phyloP scores from a whole-genome alignment of 2,888 invertebrate species.

The Tetragonula carbonaria region DNA sequence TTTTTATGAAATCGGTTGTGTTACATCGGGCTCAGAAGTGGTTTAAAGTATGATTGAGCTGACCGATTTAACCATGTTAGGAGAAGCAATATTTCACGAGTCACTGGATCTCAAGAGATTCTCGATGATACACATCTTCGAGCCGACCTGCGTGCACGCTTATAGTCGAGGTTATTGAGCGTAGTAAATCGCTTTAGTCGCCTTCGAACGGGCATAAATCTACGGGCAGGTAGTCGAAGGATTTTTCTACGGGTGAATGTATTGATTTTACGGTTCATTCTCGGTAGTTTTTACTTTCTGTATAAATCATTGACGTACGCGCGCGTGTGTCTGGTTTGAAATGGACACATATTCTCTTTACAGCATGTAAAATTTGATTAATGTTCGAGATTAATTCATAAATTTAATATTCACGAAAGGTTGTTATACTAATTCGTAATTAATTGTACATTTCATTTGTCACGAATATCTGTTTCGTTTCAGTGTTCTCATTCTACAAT shows the following conservation, averaged over 20 bases:
- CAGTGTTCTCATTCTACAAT: too few species aligned
- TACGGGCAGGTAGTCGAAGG: neutral
- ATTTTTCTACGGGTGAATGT: neutral
- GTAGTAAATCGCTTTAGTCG: neutral
- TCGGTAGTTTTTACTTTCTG: neutral
- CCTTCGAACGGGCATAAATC: neutral
- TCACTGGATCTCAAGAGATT: conserved; percentile 32
- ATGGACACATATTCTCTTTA: too few species aligned
- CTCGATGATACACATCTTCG: conserved; percentile 14
- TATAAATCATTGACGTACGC: too few species aligned
- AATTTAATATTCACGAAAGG: too few species aligned
- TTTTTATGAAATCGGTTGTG: conserved; percentile 14
- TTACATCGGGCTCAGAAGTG: conserved; percentile 16
- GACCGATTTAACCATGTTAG: conserved; percentile 53
- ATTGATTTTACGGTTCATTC: neutral
- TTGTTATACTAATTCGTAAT: too few species aligned
- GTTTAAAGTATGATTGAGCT: conserved; percentile 28
- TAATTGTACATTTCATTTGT: too few species aligned
- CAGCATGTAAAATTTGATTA: too few species aligned
- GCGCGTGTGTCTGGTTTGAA: too few species aligned
- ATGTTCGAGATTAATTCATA: too few species aligned
- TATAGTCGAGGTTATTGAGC: neutral
- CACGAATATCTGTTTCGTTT: too few species aligned
- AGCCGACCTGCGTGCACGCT: neutral
- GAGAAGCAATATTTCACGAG: conserved; percentile 56